Percentiles rank a stretch among this genome's conserved stretches.
These are phyloP conservation scores for Periophthalmus magnuspinnatus DNA, from an alignment of 2,797 vertebrate species.

Conservation along the genomic window DNA sequence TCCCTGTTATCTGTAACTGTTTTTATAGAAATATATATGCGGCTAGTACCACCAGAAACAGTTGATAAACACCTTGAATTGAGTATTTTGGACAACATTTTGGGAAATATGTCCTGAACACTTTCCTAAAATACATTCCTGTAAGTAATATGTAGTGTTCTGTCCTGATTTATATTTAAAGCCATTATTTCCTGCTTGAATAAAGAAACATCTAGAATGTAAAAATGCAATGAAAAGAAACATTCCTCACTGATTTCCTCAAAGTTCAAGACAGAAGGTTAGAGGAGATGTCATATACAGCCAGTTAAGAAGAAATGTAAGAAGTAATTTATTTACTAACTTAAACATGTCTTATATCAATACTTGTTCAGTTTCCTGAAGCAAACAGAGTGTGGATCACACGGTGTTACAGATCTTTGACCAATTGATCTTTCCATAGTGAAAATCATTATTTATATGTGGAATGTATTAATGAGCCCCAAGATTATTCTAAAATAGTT, in stretches of 20 bases:
- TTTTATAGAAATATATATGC: conserved; percentile 4
- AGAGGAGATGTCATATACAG: background rate
- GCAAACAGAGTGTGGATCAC: too few relatives aligned
- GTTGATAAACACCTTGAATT: background rate
- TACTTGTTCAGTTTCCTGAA: too few relatives aligned
- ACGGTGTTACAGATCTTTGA: too few relatives aligned
- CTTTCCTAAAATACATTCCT: background rate
- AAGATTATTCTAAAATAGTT: background rate
- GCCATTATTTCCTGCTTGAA: background rate
- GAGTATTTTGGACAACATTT: background rate
- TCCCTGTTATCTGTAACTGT: conserved; percentile 41
- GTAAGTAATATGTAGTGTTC: background rate
- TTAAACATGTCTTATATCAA: background rate
- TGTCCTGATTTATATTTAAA: background rate
- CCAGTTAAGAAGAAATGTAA: too few relatives aligned
- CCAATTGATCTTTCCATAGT: too few relatives aligned
- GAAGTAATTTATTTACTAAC: background rate
- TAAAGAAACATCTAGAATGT: background rate
- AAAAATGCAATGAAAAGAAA: background rate
- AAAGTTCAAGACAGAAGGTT: background rate
- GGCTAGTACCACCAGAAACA: background rate
- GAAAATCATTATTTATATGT: too few relatives aligned
- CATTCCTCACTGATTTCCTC: background rate
- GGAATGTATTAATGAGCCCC: background rate
- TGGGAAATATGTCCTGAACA: background rate